phyloP scores from a whole-genome alignment of 2,888 invertebrate genomes.

The Sinelater perroti region DNA sequence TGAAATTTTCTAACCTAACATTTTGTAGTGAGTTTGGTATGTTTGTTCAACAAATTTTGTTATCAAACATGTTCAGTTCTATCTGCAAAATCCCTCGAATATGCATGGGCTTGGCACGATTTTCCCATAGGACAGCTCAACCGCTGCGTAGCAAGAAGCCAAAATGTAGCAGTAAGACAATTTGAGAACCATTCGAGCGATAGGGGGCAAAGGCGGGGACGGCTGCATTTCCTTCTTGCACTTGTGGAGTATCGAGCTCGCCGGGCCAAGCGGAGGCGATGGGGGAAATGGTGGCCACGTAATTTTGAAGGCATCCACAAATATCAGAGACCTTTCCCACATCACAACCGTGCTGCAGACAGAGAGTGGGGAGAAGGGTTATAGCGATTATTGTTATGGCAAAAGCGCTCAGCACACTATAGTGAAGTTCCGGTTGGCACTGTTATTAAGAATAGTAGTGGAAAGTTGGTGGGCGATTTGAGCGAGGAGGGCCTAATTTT shows the following conservation, averaged over 20 bases:
- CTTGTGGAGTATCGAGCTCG: slow-evolving; percentile 83
- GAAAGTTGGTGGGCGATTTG: slow-evolving; percentile 75
- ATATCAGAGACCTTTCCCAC: slow-evolving; percentile 76
- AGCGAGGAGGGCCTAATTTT: slow-evolving; percentile 77
- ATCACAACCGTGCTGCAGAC: slow-evolving; percentile 70
- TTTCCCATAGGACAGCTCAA: slow-evolving; percentile 47
- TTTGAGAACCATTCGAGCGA: too few species aligned
- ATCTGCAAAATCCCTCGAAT: too few species aligned
- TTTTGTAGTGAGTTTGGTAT: too few species aligned
- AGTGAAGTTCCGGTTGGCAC: slow-evolving; percentile 87
- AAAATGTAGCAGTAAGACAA: slow-evolving; percentile 55
- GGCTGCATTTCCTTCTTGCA: slow-evolving; percentile 89
- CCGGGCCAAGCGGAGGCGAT: slow-evolving; percentile 96
- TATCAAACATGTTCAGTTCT: too few species aligned
- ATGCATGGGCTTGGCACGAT: too few species aligned
- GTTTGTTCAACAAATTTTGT: too few species aligned
- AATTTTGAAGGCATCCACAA: slow-evolving; percentile 77
- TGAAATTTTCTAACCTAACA: too few species aligned
- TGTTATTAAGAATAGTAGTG: slow-evolving; percentile 67
- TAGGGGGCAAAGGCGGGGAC: slow-evolving; percentile 91
- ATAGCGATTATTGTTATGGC: slow-evolving; percentile 80
- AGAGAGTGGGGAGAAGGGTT: slow-evolving; percentile 76
- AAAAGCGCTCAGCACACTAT: slow-evolving; percentile 78
- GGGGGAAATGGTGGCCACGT: slow-evolving; percentile 97
- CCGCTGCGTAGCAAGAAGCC: slow-evolving; percentile 62